Evolutionary conservation across 2,797 vertebrate species (phyloP), one percentile per base, ranked within the genome.

Genomic region (Psittacula derbiana): DNA sequence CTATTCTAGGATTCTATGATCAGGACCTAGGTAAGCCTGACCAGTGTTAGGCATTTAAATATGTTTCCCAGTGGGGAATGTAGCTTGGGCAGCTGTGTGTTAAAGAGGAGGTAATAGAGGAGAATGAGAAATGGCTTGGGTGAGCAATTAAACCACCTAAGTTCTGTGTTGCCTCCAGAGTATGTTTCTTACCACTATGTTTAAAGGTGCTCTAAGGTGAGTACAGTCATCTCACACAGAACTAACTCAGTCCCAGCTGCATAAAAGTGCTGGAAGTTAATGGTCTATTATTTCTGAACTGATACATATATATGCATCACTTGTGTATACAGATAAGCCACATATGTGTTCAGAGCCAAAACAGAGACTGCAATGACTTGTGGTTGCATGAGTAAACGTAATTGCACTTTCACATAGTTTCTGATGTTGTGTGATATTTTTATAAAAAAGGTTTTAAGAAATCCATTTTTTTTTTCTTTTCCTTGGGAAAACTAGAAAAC

Each of bases 381-480:
- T 15, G n/a, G 5, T 21, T 57, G 18, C 12, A 16, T 11, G 15
- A 6, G 20, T 41, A 47, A 66, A 80, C 75, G 21, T 38, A 40
- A 20, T 7, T 33, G 12, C 12, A 11, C 10, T 49, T 73, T 61
- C 65, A 36, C 12, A 2, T 7, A 19, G 15, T 23, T 81, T 78
- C 31, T 55, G 31, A 4, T 40, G 40, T 12, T 31, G 7, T 14
- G 6, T 24, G 27, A 16, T 46, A 11, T 7, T 33, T 79, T 49
- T 16, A 11, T 41, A 65, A 36, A 44, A 12, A 44, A 23, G 15
- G 27, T 36, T 41, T 58, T 16, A 52, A 67, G 17, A 47, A 71
- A 57, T 31, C 3, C 10, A 10, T 4, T 3, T 3, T 5, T 13
- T 1, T 2, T 3, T 4, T 15, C 18, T 2, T 24, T 19, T 47